Evolutionary conservation across 2,888 invertebrate genomes (phyloP).

Genomic region (Oscheius sp.): DNA sequence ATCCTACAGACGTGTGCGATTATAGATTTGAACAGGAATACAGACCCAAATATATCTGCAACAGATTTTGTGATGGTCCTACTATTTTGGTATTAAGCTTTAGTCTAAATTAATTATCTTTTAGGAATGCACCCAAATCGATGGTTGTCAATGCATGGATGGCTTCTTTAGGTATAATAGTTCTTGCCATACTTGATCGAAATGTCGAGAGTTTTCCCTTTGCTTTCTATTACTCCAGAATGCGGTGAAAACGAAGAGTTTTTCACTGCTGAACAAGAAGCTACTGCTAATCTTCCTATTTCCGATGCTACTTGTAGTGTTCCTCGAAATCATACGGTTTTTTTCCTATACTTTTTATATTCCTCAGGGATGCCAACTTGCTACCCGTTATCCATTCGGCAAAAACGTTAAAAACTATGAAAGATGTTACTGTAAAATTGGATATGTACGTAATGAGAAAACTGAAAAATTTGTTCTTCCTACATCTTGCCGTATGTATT

Average conservation of each 20-base stretch:
- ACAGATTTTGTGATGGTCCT: neutral
- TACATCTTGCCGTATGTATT: neutral
- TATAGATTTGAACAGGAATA: too few species aligned
- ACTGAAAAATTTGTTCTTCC: neutral
- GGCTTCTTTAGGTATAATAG: neutral
- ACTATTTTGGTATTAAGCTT: neutral
- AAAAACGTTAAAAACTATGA: neutral
- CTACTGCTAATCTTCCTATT: neutral
- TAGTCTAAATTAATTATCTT: neutral
- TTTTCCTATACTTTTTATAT: neutral
- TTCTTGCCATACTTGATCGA: neutral
- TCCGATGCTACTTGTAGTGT: neutral
- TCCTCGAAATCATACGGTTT: neutral
- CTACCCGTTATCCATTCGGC: too few species aligned
- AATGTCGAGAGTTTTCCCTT: neutral
- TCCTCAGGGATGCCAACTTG: neutral
- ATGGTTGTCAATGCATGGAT: neutral
- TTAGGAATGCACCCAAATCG: neutral
- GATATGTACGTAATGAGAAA: neutral
- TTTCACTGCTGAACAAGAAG: neutral
- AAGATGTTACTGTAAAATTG: neutral
- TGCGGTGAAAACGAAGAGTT: neutral
- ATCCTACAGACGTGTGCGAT: neutral
- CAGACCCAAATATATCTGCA: neutral
- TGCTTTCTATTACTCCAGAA: neutral